Base-by-base conservation (phyloP, 2,888 invertebrate genomes). In the Epinotia bilunana region DNA sequence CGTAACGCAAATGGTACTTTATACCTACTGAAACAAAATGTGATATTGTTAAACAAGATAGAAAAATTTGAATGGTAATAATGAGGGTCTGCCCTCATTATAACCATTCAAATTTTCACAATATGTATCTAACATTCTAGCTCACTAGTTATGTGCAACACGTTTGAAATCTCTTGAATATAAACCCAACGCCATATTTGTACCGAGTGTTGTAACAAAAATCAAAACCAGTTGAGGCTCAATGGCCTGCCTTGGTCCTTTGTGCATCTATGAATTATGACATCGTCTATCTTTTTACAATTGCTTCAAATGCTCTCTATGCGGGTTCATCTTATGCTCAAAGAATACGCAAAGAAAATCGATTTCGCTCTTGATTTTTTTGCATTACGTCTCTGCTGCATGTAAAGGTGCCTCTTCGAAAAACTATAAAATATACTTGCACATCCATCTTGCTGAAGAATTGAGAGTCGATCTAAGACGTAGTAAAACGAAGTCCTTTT, bases 201-300 rank as follows among this genome's bases (percentile, higher is more conserved):
- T 68, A 69, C 28, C 72, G 49, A 61, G 69, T 73, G 62, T 69
- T 57, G 83, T 83, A 83, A 83, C 72, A 65, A 7, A 7, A 63
- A 76, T 83, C 79, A 78, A 78, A 82, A 80, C 79, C 79, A 77
- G 75, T 73, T 69, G 71, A 64, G 77, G 74, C 78, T 77, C 75
- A 76, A 78, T 80, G 58, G 33, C 39, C 68, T 39, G 73, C 62
- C 55, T 78, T 80, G 79, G 76, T 79, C 83, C 81, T 84, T 86
- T 84, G 85, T 86, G 75, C 78, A 79, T 81, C 83, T 79, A 77
- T 76, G 79, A 81, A 81, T 82, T 82, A 81, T 83, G 77, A 76
- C 81, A 78, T 81, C 81, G 80, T 78, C 80, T 81, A 84, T 86
- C 80, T 82, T 82, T 80, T 83, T 80, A 80, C 82, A 83, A 86